Conservation (phyloP, 2,797 vertebrate species). For the Ciconia nigra region DNA sequence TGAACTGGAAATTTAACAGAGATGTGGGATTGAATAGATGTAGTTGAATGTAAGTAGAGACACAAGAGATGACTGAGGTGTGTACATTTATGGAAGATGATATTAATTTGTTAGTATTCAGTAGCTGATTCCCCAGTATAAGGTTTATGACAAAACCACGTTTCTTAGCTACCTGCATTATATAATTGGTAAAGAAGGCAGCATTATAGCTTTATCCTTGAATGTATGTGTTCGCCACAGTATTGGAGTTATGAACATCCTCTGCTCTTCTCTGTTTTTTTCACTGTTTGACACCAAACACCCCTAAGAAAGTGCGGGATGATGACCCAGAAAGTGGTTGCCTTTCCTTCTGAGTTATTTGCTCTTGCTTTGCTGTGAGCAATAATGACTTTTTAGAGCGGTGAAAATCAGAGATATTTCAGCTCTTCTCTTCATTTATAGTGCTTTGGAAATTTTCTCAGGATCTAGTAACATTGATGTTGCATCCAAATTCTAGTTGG, state of each 20-base stretch:
- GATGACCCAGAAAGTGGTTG: neutral
- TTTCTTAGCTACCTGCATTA: neutral
- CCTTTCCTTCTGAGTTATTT: neutral
- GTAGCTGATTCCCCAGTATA: neutral
- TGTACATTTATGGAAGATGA: neutral
- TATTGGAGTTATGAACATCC: neutral
- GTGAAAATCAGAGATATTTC: neutral
- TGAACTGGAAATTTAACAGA: neutral
- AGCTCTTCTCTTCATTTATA: neutral
- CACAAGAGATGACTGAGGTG: neutral
- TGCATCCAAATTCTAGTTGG: neutral
- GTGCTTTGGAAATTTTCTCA: neutral
- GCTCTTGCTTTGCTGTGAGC: neutral
- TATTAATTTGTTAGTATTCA: constrained; percentile 11
- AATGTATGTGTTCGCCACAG: neutral
- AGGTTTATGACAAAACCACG: neutral
- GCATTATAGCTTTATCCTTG: neutral
- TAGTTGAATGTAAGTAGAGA: neutral
- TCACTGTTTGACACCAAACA: neutral
- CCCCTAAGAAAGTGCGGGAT: neutral
- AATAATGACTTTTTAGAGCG: neutral
- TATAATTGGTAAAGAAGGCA: neutral
- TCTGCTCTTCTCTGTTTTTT: neutral
- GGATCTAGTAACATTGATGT: neutral
- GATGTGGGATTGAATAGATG: neutral